phyloP scores from a whole-genome alignment of 2,113 vertebrate species.

The Bubo scandiacus region DNA sequence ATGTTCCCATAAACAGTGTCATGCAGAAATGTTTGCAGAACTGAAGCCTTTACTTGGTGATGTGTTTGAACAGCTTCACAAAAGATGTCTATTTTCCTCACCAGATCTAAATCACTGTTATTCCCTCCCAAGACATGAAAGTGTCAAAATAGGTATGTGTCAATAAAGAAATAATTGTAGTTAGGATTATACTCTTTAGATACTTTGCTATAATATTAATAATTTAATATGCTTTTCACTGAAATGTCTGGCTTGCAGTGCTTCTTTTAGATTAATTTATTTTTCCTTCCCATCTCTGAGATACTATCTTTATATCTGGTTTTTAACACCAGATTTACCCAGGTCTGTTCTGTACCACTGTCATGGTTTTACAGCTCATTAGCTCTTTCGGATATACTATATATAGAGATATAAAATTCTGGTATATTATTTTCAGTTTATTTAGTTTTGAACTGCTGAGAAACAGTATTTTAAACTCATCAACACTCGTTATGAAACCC shows the following conservation, averaged over 20 bases:
- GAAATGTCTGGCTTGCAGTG: neutral
- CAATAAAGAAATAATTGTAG: neutral
- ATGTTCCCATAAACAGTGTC: neutral
- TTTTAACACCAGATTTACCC: neutral
- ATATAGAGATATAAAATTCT: neutral
- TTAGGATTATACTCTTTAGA: neutral
- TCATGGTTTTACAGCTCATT: neutral
- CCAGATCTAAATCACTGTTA: neutral
- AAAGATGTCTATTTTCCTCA: neutral
- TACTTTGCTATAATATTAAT: neutral
- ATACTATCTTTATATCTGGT: neutral
- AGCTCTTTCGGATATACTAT: neutral
- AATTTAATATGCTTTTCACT: neutral
- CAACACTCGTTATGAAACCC: neutral
- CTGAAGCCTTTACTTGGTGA: neutral
- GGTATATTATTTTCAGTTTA: neutral
- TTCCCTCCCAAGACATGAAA: neutral
- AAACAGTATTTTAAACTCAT: neutral
- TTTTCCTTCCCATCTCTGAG: neutral
- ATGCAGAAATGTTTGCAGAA: neutral
- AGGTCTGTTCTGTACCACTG: neutral
- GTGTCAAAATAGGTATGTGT: neutral
- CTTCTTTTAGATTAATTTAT: neutral
- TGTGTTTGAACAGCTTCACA: neutral
- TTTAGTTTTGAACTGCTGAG: neutral